Base-by-base conservation (phyloP, 2,797 vertebrate species). In the Catamblyrhynchus diadema region DNA sequence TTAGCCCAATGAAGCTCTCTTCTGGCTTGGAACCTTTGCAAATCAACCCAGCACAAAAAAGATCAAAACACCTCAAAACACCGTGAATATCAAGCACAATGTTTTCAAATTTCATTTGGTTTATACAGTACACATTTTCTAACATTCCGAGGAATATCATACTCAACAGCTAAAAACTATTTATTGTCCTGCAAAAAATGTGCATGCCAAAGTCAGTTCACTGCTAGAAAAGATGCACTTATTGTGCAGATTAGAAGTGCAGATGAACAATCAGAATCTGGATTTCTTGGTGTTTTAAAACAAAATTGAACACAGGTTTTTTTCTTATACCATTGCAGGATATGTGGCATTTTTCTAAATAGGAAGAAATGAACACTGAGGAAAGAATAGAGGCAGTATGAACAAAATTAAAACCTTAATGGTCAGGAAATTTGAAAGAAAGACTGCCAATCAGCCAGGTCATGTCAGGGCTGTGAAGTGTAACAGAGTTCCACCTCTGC, bases 321-420 rank as follows among this genome's bases (percentile, higher is more conserved):
- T 90, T 72, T 74, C 66, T 57, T 4, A 86, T 78, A 69, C n/a
- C 42, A 18, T 78, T 70, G 32, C 84, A 95, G 62, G 24, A 82
- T 74, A 75, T 32, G 62, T 56, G 47, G 53, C 33, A 75, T 60
- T 81, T 48, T 84, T 62, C 42, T 81, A 69, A 93, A 93, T 8
- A 48, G 33, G 32, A 64, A 66, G 53, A 90, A 88, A 88, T 50
- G 18, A 74, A 47, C 35, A 5, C 44, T 83, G 35, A 65, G 50
- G 18, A 88, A 19, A 90, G 14, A 95, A 93, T 8, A 86, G 47
- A 94, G 51, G 41, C 57, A 81, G 18, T 47, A 70, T 30, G 64
- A 96, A 71, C 23, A 53, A 93, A 86, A 90, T 84, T 81, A 93
- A 86, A 91, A 64, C 45, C 24, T 77, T 83, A 93, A 79, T 87